Base-by-base conservation (phyloP, 2,797 vertebrate genomes). In the Parambassis ranga region DNA sequence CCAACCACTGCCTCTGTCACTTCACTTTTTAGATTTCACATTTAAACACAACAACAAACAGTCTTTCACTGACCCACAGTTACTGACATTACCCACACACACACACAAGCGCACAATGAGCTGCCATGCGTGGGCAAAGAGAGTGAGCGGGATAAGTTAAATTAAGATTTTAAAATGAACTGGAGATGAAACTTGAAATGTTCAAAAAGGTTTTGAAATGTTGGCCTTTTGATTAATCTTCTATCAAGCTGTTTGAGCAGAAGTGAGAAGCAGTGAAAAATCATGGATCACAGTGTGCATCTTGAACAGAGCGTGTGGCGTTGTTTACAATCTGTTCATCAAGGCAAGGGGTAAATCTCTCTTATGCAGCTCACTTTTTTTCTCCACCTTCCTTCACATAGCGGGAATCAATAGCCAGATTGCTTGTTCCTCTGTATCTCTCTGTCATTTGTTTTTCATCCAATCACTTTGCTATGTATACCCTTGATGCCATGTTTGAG, bases 321-420 rank as follows among this genome's bases (percentile, higher is more conserved):
- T 75, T 78, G 79, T 84, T 85, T 79, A 75, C 81, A 57, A 71
- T 62, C 65, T 73, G 49, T 56, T 82, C 69, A 82, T 86, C 67
- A 77, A 75, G 39, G 26, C 23, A 20, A 71, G 39, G 52, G 39
- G 35, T 69, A 70, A 82, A 78, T 80, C 61, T 74, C 71, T 65
- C 47, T 32, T 61, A 30, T 55, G 52, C 47, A 42, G 65, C 43
- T 65, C 14, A 33, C 27, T 63, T 79, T 69, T n/a, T 63, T 69
- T 68, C 55, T 82, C 70, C 72, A 65, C 71, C 64, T 77, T 74
- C 51, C 65, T 69, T 48, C 73, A 77, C 77, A 60, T 47, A 65
- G 55, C 24, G 10, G 53, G 69, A 77, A 89, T 89, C 81, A 85
- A 89, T 85, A 79, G 68, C 64, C 53, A 60, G 64, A 68, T 59